Evolutionary conservation across 2,113 vertebrate genomes (phyloP).

Genomic region (Periophthalmus modestus): DNA sequence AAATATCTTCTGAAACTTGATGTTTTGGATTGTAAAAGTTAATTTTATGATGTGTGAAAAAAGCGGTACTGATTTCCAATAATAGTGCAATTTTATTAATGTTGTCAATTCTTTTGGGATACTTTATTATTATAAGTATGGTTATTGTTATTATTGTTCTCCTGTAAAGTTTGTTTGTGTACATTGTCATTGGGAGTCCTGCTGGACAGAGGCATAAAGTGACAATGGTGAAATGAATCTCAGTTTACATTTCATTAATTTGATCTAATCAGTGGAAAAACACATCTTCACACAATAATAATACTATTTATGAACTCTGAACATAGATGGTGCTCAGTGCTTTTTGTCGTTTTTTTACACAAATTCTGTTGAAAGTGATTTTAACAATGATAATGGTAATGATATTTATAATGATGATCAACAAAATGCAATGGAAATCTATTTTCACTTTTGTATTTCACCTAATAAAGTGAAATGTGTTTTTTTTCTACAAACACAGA

Average conservation of each 20-base stretch:
- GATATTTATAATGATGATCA: constrained; percentile 81
- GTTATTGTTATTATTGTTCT: constrained; percentile 81
- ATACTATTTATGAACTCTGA: constrained; percentile 68
- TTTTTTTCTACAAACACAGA: constrained; percentile 56
- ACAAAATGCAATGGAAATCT: constrained; percentile 72
- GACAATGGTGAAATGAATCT: constrained; percentile 68
- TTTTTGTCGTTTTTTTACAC: constrained; percentile 50
- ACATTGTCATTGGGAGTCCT: constrained; percentile 78
- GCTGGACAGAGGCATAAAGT: constrained; percentile 81
- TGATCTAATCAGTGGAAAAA: constrained; percentile 38
- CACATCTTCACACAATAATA: background rate
- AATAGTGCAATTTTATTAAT: constrained; percentile 68
- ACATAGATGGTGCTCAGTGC: constrained; percentile 63
- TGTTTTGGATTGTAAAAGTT: constrained; percentile 42
- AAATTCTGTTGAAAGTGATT: constrained; percentile 40
- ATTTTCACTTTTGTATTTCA: constrained; percentile 68
- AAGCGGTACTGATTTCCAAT: constrained; percentile 59
- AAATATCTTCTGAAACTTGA: constrained; percentile 7
- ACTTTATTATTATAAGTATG: constrained; percentile 76
- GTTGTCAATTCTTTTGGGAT: constrained; percentile 48
- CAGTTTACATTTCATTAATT: constrained; percentile 55
- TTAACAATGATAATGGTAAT: constrained; percentile 68
- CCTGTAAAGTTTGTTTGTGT: constrained; percentile 47
- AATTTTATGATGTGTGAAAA: constrained; percentile 41
- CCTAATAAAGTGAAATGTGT: constrained; percentile 66